These are phyloP conservation scores for Bungarus multicinctus DNA, from an alignment of 2,113 vertebrate genomes.

Conservation along the genomic window DNA sequence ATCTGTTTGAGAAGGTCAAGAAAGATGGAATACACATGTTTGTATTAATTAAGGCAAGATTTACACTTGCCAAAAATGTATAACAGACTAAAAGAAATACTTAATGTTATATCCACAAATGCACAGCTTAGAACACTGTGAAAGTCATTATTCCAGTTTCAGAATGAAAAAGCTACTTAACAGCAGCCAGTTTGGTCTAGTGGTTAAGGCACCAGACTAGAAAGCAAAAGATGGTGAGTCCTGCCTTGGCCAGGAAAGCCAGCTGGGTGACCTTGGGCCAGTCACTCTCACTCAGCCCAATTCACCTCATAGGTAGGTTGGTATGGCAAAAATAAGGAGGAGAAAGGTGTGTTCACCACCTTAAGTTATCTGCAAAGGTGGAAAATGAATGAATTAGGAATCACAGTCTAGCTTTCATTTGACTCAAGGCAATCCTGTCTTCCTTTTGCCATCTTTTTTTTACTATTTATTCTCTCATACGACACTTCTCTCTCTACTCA, in stretches of 20 bases:
- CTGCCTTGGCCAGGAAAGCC: not conserved
- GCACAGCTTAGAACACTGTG: not conserved
- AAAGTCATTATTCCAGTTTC: not conserved
- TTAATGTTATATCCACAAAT: not conserved
- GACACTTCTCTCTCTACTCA: not conserved
- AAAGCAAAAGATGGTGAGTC: not conserved
- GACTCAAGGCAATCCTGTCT: not conserved
- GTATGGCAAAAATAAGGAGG: not conserved
- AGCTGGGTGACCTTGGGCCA: not conserved
- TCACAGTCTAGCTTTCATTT: not conserved
- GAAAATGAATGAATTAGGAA: not conserved
- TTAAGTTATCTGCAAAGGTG: not conserved
- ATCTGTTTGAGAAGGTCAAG: not conserved
- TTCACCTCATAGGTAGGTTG: not conserved
- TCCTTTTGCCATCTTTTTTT: not conserved
- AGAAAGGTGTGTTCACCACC: not conserved
- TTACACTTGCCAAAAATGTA: not conserved
- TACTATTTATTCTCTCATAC: not conserved
- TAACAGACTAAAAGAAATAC: not conserved
- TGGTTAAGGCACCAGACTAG: not conserved
- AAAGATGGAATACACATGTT: not conserved
- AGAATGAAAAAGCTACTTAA: not conserved
- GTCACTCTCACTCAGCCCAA: not conserved
- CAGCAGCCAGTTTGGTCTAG: not conserved
- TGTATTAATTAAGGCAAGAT: not conserved